Conservation (phyloP, 2,797 vertebrate genomes). For the Clarias pachynema region DNA sequence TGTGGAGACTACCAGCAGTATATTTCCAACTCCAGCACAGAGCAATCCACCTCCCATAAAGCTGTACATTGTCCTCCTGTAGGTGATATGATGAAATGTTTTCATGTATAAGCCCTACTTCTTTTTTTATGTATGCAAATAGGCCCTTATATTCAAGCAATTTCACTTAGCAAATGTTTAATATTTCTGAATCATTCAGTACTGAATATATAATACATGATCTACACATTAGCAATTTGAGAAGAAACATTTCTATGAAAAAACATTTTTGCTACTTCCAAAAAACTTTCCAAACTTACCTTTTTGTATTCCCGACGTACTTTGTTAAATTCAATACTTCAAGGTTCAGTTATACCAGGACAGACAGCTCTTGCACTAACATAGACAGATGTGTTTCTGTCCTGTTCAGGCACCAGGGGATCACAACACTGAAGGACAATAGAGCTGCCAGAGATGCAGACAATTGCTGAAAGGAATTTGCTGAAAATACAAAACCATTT, state of each 20-base stretch:
- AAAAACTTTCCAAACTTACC: constrained; percentile 63
- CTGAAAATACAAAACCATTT: constrained; percentile 83
- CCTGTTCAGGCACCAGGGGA: constrained; percentile 67
- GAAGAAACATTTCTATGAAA: background rate
- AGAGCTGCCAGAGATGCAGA: constrained; percentile 65
- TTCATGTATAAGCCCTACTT: background rate
- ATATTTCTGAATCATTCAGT: background rate
- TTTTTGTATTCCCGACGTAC: constrained; percentile 58
- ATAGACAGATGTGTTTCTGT: constrained; percentile 76
- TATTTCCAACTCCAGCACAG: constrained; percentile 81
- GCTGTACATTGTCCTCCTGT: constrained; percentile 79
- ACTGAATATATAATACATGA: no score
- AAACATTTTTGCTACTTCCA: background rate
- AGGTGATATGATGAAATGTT: constrained; percentile 43
- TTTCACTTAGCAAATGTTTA: background rate
- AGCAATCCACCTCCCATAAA: constrained; percentile 86
- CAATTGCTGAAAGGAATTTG: constrained; percentile 83
- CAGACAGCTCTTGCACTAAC: constrained; percentile 55
- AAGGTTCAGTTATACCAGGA: constrained; percentile 68
- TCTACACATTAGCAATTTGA: background rate
- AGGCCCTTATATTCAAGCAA: background rate
- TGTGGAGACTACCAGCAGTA: constrained; percentile 83
- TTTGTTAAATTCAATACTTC: constrained; percentile 66
- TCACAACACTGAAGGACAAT: constrained; percentile 71
- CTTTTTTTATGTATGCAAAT: background rate